Evolutionary conservation across 2,888 invertebrate species (phyloP).

Genomic region (Coleophora deauratella): DNA sequence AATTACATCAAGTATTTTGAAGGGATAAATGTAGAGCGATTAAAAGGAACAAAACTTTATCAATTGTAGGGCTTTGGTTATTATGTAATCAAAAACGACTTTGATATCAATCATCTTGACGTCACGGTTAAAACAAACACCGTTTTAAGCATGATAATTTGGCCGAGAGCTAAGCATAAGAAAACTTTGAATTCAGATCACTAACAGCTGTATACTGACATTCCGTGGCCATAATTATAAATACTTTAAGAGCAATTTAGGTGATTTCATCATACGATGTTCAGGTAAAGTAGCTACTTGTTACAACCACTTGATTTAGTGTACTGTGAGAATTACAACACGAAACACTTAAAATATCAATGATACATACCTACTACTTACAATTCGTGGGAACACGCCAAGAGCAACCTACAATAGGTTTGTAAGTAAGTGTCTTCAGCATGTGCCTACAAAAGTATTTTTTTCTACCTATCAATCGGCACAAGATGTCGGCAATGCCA

Average conservation of each 20-base stretch:
- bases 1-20: background rate
- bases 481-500: conserved; percentile 53
- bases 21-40: conserved; percentile 16
- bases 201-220: too few species aligned
- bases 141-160: conserved; percentile 39
- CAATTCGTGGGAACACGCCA: conserved; percentile 14
- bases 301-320: conserved; percentile 6
- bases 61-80: conserved; percentile 25
- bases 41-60: conserved; percentile 27
- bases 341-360: conserved; percentile 11
- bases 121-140: conserved; percentile 49
- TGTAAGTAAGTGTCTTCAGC: too few species aligned
- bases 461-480: conserved; percentile 27
- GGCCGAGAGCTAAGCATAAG: conserved; percentile 43
- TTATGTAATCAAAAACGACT: conserved; percentile 58
- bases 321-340: conserved; percentile 13
- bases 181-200: too few species aligned
- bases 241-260: too few species aligned
- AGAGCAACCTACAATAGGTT: too few species aligned
- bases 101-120: conserved; percentile 45
- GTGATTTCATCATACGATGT: too few species aligned
- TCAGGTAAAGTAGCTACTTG: conserved; percentile 1
- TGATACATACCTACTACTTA: conserved; percentile 4
- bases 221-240: too few species aligned
- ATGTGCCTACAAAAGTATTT: conserved; percentile 25